Conservation (phyloP, 2,888 invertebrate species). For the Catonia carolina region DNA sequence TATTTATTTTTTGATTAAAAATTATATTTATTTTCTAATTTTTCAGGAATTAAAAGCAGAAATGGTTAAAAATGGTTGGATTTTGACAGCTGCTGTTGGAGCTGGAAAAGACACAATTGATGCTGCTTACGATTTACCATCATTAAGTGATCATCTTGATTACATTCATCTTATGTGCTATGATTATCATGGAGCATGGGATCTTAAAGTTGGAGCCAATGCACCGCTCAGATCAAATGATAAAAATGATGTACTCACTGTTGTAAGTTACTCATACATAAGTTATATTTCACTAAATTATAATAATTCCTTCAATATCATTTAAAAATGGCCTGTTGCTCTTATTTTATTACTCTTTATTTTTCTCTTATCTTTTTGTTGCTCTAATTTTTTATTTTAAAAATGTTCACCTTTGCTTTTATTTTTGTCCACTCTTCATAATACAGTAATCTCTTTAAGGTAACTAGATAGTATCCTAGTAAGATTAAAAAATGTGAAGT, state of each 20-base stretch:
- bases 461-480: too few species aligned
- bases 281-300: not conserved
- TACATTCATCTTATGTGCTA: constrained; percentile 50
- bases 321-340: not conserved
- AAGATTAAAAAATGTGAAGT: too few species aligned
- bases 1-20: not conserved
- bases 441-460: too few species aligned
- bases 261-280: constrained; percentile 50
- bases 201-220: constrained; percentile 65
- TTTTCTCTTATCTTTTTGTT: too few species aligned
- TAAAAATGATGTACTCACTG: constrained; percentile 53
- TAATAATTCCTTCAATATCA: not conserved
- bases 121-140: constrained; percentile 65
- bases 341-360: too few species aligned
- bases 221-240: constrained; percentile 58
- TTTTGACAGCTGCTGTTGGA: constrained; percentile 76
- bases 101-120: constrained; percentile 70
- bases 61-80: constrained; percentile 58
- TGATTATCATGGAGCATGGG: constrained; percentile 84
- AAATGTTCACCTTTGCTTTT: too few species aligned
- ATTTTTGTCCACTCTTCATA: too few species aligned
- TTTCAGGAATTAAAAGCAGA: constrained; percentile 62
- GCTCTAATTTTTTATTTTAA: too few species aligned
- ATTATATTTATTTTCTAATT: constrained; percentile 18
- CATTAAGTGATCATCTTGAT: constrained; percentile 52